phyloP scores from a whole-genome alignment of 2,888 invertebrate genomes.

The Drosophila meridiana region DNA sequence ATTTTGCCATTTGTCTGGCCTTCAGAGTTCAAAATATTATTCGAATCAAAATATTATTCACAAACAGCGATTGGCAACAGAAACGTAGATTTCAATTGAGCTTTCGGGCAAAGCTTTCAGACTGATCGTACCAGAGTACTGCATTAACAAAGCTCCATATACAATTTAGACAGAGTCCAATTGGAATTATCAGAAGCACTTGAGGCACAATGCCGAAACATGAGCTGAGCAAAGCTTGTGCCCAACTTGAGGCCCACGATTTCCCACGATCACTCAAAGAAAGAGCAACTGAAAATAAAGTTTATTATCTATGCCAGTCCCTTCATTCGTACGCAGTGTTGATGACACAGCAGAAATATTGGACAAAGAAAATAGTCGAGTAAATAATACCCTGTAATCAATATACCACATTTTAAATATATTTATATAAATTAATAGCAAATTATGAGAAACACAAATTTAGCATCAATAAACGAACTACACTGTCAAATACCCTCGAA shows the following conservation, averaged over 20 bases:
- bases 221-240: slow-evolving; percentile 2
- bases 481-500: background rate
- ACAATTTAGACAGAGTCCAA: background rate
- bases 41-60: background rate
- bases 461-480: background rate
- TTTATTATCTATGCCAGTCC: slow-evolving; percentile 3
- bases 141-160: background rate
- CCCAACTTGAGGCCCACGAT: background rate
- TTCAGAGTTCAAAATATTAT: slow-evolving; percentile 9
- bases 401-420: background rate
- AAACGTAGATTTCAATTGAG: background rate
- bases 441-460: background rate
- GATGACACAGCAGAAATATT: slow-evolving; percentile 33
- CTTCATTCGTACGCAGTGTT: background rate
- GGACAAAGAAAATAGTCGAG: background rate
- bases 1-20: slow-evolving; percentile 18
- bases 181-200: background rate
- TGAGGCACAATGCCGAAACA: slow-evolving; percentile 10
- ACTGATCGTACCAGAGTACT: background rate
- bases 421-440: background rate
- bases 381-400: slow-evolving; percentile 16
- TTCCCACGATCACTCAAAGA: slow-evolving; percentile 38
- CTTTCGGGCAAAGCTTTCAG: background rate
- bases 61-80: slow-evolving; percentile 13
- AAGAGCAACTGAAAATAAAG: slow-evolving; percentile 1